Evolutionary conservation across 2,888 invertebrate genomes (phyloP).

Genomic region (Phengaris alcon): DNA sequence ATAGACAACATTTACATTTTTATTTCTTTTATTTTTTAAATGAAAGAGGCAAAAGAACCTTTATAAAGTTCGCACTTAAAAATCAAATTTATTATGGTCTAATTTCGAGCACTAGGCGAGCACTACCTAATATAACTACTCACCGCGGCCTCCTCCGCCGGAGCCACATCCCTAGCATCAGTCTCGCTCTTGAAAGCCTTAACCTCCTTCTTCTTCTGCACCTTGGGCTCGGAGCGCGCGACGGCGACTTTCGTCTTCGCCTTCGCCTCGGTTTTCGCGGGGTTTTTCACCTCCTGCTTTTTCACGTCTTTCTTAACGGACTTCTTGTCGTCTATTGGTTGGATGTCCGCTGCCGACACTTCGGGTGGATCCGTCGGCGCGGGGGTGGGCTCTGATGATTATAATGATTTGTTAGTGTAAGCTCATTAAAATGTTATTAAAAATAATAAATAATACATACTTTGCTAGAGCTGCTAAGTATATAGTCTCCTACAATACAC

Average conservation of each 20-base stretch:
- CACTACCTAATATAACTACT: neutral
- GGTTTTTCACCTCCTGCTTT: constrained; percentile 45
- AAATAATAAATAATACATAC: too few species aligned
- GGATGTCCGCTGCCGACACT: constrained; percentile 60
- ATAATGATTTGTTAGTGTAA: neutral
- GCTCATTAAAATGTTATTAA: too few species aligned
- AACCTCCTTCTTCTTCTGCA: constrained; percentile 49
- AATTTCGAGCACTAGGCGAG: too few species aligned
- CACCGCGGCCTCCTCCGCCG: constrained; percentile 44
- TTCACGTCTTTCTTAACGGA: constrained; percentile 39
- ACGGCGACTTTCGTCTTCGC: constrained; percentile 43
- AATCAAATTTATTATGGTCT: too few species aligned
- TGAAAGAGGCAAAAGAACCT: too few species aligned
- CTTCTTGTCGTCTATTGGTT: constrained; percentile 47
- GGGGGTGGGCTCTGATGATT: constrained; percentile 47
- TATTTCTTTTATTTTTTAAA: too few species aligned
- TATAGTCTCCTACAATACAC: too few species aligned
- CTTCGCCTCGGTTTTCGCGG: constrained; percentile 43
- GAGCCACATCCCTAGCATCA: constrained; percentile 38
- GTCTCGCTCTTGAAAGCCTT: constrained; percentile 47
- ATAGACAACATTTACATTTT: too few species aligned
- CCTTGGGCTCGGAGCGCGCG: constrained; percentile 45
- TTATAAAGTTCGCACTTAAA: too few species aligned
- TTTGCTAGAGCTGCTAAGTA: too few species aligned
- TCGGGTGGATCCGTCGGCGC: constrained; percentile 59